Conservation (phyloP, 2,113 vertebrate species). For the Ranitomeya imitator region DNA sequence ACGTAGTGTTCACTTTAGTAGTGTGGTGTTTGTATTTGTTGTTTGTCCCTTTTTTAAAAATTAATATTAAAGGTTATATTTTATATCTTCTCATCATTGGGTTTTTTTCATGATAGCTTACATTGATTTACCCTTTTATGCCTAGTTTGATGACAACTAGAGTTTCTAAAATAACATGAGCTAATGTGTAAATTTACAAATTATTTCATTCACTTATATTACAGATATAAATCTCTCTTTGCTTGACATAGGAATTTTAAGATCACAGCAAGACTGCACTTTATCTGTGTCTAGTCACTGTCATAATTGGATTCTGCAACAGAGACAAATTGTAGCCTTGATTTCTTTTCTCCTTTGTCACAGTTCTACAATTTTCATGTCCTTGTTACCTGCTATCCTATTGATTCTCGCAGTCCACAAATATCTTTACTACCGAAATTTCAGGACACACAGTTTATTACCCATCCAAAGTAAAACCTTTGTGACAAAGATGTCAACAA, state of each 20-base stretch:
- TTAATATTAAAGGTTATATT: too few relatives aligned
- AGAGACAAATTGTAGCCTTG: slow-evolving; percentile 10
- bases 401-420: slow-evolving; percentile 12
- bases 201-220: neutral
- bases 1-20: too few relatives aligned
- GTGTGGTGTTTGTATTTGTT: too few relatives aligned
- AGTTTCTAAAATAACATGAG: neutral
- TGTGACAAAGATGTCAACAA: neutral
- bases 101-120: too few relatives aligned
- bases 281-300: neutral
- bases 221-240: neutral
- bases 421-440: neutral
- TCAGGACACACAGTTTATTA: neutral
- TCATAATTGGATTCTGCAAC: slow-evolving; percentile 15
- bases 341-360: neutral
- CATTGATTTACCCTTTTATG: too few relatives aligned
- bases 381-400: neutral
- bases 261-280: slow-evolving; percentile 26
- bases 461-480: neutral
- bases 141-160: neutral
- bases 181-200: neutral
- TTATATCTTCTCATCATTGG: too few relatives aligned
- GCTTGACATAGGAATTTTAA: slow-evolving; percentile 15
- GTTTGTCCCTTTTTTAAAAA: too few relatives aligned
- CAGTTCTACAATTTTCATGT: slow-evolving; percentile 1